Percentiles rank a stretch among this genome's conserved stretches.
These are phyloP conservation scores for Propithecus coquereli DNA, from an alignment of 2,113 vertebrate genomes.

Conservation along the genomic window DNA sequence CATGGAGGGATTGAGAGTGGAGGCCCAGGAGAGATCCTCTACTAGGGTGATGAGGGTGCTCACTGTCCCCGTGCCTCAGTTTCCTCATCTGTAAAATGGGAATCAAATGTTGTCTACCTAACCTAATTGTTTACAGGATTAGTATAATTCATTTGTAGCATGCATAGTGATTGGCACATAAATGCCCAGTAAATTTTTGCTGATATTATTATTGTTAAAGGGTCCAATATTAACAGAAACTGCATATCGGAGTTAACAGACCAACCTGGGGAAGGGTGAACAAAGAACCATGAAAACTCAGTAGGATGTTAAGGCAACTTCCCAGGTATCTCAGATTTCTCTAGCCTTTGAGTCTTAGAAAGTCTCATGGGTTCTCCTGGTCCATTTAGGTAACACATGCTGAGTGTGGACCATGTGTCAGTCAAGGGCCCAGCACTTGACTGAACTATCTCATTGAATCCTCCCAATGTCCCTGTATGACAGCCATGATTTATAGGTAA, in stretches of 20 bases:
- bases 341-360: not conserved
- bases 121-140: not conserved
- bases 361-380: not conserved
- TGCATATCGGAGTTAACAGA: not conserved
- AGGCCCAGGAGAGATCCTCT: not conserved
- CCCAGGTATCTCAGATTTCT: not conserved
- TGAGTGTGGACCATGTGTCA: not conserved
- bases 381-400: not conserved
- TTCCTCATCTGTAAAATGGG: not conserved
- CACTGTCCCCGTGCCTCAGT: not conserved
- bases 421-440: not conserved
- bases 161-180: not conserved
- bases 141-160: not conserved
- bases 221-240: not conserved
- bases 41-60: not conserved
- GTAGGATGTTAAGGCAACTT: not conserved
- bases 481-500: not conserved
- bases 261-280: not conserved
- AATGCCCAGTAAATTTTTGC: not conserved
- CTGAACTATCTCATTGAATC: not conserved
- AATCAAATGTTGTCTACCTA: not conserved
- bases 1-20: not conserved
- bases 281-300: not conserved
- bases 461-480: not conserved
- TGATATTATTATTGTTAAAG: not conserved